Conservation (phyloP, 2,113 vertebrate genomes). For the Rhadina sibilatrix region DNA sequence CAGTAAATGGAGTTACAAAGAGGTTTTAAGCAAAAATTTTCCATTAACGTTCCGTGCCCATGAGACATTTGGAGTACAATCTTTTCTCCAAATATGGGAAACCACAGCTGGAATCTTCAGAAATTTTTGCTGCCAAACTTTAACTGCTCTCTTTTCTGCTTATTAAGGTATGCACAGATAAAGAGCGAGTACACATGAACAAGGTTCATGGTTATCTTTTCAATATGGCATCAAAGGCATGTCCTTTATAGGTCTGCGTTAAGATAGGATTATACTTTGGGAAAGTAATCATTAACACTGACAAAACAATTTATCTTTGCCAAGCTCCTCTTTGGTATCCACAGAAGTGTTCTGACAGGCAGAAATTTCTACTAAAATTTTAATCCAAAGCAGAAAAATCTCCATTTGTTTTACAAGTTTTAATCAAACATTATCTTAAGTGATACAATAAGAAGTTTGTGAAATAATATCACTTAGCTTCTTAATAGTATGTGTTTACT, state of each 20-base stretch:
- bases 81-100: neutral
- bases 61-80: neutral
- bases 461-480: neutral
- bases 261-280: neutral
- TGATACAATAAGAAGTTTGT: neutral
- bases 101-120: neutral
- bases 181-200: neutral
- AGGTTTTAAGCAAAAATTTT: neutral
- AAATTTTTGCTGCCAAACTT: neutral
- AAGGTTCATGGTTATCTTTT: neutral
- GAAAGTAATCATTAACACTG: neutral
- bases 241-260: neutral
- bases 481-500: neutral
- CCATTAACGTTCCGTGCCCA: rapidly evolving
- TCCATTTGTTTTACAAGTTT: neutral
- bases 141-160: neutral
- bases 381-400: neutral
- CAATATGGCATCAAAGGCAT: neutral
- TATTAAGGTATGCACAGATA: neutral
- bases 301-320: neutral
- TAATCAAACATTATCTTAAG: neutral
- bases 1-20: neutral
- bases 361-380: neutral
- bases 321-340: neutral
- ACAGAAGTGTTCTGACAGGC: neutral